A percentile compares a stretch with the other conserved stretches of the same genome.
Evolutionary conservation across 1,140 invertebrate species (phyloP).

Genomic region (Trypoxylus dichotomus): DNA sequence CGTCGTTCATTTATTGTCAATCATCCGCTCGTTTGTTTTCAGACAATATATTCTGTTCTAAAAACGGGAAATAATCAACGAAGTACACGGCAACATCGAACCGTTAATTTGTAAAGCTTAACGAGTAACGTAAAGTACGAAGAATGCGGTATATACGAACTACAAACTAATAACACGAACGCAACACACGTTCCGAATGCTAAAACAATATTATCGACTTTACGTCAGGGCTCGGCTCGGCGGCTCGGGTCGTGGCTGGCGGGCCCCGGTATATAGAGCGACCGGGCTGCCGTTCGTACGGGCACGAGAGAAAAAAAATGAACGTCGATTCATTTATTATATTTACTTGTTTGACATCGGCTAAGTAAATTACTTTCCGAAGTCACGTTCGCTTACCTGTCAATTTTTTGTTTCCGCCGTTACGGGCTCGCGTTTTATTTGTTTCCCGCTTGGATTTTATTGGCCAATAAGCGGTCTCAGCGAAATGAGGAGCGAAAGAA

Average conservation of each 20-base stretch:
- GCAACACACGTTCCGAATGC: slow-evolving; percentile 15
- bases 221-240: not conserved
- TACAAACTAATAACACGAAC: not conserved
- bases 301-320: slow-evolving; percentile 11
- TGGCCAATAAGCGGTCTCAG: not conserved
- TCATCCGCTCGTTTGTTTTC: too few relatives aligned
- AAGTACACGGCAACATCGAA: not conserved
- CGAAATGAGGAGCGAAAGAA: not conserved
- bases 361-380: slow-evolving; percentile 24
- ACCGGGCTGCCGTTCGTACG: not conserved
- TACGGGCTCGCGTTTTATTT: slow-evolving; percentile 3
- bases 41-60: not conserved
- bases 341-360: slow-evolving; percentile 25
- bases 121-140: slow-evolving; percentile 13
- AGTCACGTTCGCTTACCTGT: slow-evolving; percentile 15
- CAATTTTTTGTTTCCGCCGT: slow-evolving; percentile 20
- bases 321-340: slow-evolving; percentile 24
- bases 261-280: not conserved
- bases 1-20: too few relatives aligned
- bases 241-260: not conserved
- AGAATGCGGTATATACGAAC: not conserved
- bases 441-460: slow-evolving; percentile 14
- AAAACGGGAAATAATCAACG: not conserved
- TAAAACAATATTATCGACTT: slow-evolving; percentile 25
- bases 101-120: slow-evolving; percentile 22